phyloP scores from a whole-genome alignment of 2,113 vertebrate species.

The Mellivora capensis region DNA sequence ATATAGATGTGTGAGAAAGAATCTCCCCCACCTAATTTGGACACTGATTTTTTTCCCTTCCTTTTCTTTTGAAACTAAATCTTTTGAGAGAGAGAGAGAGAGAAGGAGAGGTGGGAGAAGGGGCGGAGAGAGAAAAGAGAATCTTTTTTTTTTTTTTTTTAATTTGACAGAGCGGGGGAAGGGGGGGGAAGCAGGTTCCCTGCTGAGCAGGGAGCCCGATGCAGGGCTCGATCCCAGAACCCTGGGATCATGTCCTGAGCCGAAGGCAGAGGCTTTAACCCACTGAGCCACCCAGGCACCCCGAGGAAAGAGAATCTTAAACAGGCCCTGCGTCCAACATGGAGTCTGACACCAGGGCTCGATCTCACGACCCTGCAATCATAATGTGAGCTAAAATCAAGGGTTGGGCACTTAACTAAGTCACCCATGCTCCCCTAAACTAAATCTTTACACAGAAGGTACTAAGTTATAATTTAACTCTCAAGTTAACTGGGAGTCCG shows the following conservation, averaged over 20 bases:
- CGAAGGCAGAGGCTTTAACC: too few species aligned
- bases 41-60: not conserved
- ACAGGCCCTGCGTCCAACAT: not conserved
- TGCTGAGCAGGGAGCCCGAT: too few species aligned
- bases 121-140: not conserved
- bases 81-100: not conserved
- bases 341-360: not conserved
- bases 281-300: too few species aligned
- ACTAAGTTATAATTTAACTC: slow-evolving; percentile 67
- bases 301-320: not conserved
- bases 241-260: too few species aligned
- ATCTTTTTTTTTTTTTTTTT: too few species aligned
- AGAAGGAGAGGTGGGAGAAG: not conserved
- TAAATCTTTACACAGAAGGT: slow-evolving; percentile 12
- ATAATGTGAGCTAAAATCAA: not conserved
- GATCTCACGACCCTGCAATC: not conserved
- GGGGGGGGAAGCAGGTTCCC: too few species aligned
- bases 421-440: not conserved
- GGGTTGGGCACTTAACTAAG: not conserved
- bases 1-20: not conserved
- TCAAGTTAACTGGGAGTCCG: slow-evolving; percentile 34
- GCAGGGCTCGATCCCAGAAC: too few species aligned
- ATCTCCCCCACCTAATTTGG: not conserved
- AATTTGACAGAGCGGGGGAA: too few species aligned
- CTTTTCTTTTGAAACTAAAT: not conserved